Percentiles rank a stretch among this genome's conserved stretches.
phyloP scores from a whole-genome alignment of 2,888 invertebrate genomes.

The Hydroisotoma schaefferi region DNA sequence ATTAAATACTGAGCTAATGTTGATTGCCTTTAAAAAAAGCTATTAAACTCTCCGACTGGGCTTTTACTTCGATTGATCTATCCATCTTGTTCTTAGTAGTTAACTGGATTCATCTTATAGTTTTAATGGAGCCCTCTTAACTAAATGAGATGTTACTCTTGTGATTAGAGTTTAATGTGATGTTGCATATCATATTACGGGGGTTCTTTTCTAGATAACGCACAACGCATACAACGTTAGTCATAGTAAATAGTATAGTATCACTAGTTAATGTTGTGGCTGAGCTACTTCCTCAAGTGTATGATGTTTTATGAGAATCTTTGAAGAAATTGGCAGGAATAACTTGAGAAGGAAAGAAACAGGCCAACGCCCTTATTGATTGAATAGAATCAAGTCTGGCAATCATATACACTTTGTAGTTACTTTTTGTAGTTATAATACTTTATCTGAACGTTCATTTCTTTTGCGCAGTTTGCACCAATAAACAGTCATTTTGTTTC shows the following conservation, averaged over 20 bases:
- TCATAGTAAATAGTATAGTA: too few relatives aligned
- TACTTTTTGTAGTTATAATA: not conserved
- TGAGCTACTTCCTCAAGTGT: not conserved
- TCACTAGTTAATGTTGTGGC: too few relatives aligned
- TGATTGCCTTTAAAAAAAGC: constrained; percentile 21
- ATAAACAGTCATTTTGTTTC: too few relatives aligned
- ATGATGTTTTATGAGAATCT: constrained; percentile 19
- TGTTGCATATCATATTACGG: constrained; percentile 12
- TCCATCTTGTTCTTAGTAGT: not conserved
- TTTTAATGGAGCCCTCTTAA: constrained; percentile 8
- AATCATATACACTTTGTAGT: not conserved
- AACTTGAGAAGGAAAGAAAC: constrained; percentile 29
- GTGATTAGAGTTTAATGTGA: constrained; percentile 9
- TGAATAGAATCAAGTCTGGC: constrained; percentile 33
- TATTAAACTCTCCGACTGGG: not conserved
- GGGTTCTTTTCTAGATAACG: constrained; percentile 9
- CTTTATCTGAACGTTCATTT: not conserved
- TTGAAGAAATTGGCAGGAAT: constrained; percentile 27
- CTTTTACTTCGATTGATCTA: constrained; percentile 2
- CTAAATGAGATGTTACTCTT: constrained; percentile 13
- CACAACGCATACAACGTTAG: too few relatives aligned
- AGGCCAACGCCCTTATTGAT: constrained; percentile 48
- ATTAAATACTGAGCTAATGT: too few relatives aligned
- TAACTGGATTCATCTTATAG: too few relatives aligned
- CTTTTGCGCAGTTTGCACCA: not conserved